Conservation (phyloP, 2,888 invertebrate genomes). For the Macropis europaea region DNA sequence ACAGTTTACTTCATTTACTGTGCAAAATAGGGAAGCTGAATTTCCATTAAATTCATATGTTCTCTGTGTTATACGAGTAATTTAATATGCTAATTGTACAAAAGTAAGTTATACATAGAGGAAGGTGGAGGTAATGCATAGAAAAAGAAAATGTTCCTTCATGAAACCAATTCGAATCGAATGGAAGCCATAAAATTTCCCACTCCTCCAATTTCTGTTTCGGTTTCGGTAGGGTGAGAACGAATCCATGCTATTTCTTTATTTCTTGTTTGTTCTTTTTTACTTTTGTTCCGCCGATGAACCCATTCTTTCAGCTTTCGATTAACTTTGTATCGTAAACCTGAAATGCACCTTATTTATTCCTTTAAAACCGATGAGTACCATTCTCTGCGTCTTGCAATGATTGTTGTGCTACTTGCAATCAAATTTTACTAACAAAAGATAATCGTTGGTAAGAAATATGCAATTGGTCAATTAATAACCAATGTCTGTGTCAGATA, state of each 20-base stretch:
- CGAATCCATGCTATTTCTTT: conserved; percentile 33
- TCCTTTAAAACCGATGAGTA: no score
- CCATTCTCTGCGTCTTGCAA: no score
- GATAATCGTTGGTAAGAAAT: no score
- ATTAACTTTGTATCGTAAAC: not conserved
- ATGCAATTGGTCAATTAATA: no score
- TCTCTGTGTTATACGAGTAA: no score
- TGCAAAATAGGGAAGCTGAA: no score
- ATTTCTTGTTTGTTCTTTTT: conserved; percentile 13
- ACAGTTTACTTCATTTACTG: no score
- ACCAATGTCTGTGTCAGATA: no score
- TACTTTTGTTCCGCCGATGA: not conserved
- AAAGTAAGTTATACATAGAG: conserved; percentile 4
- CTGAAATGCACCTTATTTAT: not conserved
- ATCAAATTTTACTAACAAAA: no score
- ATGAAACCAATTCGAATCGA: conserved; percentile 38
- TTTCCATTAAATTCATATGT: no score
- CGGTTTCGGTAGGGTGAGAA: conserved; percentile 21
- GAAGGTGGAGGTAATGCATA: not conserved
- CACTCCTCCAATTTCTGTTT: conserved; percentile 17
- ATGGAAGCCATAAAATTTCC: conserved; percentile 33
- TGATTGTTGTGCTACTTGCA: no score
- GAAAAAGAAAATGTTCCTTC: conserved; percentile 27
- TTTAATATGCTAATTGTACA: conserved; percentile 8
- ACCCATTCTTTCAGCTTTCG: conserved; percentile 25